Base-by-base conservation (phyloP, 2,113 vertebrate genomes). In the Octodon degus region DNA sequence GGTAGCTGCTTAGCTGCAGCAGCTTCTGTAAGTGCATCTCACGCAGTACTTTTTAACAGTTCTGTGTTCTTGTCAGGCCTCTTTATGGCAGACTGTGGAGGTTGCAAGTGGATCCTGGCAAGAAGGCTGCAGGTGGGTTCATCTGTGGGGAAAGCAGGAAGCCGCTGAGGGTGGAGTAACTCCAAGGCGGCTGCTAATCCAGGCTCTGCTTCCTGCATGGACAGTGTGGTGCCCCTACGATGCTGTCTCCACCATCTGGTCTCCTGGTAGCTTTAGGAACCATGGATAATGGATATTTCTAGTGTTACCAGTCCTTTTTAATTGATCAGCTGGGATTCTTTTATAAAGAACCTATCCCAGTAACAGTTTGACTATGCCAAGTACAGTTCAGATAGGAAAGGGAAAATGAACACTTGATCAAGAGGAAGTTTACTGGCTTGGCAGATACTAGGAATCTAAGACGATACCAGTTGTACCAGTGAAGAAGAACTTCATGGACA, bases 1-100 rank as follows among this genome's bases (percentile, higher is more conserved):
- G 92, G 88, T 55, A 74, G 82, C 82, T 82, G 47, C 87, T 7
- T 13, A 63, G 47, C 63, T 12, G 3, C 65, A 27, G 55, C 60
- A 62, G 65, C 25, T 11, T 20, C 63, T 24, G 0, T 94, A 79
- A 60, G 94, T 76, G 67, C 90, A 37, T 65, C 96, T 89, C 83
- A 68, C 74, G 90, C 76, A 67, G 86, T 92, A 95, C 63, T 70
- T 87, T 97, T 94, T 97, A 82, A 76, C 93, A 92, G 93, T 91
- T 97, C 65, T 96, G 81, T 98, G 97, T 97, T 93, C 81, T 94
- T 97, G 97, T 97, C 96, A 96, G 97, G 96, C 89, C 16, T 96
- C 67, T 97, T 97, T 94, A 40, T 96, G 97, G 97, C 97, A 97
- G 94, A 97, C 5, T 86, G 2, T 96, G 96, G 95, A 93, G 93